Percentiles rank a stretch among this genome's conserved stretches.
Evolutionary conservation across 2,888 invertebrate species (phyloP).

Genomic region (Tenthredo mesomela): DNA sequence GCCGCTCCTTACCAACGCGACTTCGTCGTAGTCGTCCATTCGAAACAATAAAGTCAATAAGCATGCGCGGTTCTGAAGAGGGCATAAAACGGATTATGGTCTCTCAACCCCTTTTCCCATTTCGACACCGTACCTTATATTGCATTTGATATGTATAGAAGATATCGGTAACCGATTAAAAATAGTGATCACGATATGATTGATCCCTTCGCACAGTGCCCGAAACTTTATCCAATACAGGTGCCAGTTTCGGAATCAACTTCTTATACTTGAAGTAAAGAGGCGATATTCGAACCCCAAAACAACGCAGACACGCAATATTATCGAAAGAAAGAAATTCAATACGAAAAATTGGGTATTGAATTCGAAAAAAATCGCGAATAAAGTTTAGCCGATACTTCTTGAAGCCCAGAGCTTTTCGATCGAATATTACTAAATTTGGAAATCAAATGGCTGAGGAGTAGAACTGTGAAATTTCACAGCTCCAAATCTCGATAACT

Average conservation of each 20-base stretch:
- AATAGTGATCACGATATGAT: slow-evolving; percentile 58
- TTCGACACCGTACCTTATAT: background rate
- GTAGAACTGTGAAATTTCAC: background rate
- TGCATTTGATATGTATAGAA: background rate
- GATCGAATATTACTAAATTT: background rate
- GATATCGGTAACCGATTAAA: slow-evolving; percentile 57
- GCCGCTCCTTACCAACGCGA: slow-evolving; percentile 20
- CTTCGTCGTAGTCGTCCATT: slow-evolving; percentile 1
- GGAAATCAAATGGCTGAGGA: background rate
- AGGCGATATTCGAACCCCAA: too few relatives aligned
- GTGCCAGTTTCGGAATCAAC: background rate
- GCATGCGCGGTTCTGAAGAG: slow-evolving; percentile 33
- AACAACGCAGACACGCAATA: too few relatives aligned
- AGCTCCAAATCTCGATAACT: background rate
- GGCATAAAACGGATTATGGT: background rate
- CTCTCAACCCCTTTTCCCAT: background rate
- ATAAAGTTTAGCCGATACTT: background rate
- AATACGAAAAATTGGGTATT: too few relatives aligned
- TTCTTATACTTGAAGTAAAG: too few relatives aligned
- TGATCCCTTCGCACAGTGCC: background rate
- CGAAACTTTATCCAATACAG: background rate
- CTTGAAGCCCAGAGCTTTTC: background rate
- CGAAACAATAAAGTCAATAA: slow-evolving; percentile 45
- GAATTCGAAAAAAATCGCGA: too few relatives aligned
- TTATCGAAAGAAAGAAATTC: too few relatives aligned